Evolutionary conservation across 2,113 vertebrate genomes (phyloP).

Genomic region (Stigmatopora nigra): DNA sequence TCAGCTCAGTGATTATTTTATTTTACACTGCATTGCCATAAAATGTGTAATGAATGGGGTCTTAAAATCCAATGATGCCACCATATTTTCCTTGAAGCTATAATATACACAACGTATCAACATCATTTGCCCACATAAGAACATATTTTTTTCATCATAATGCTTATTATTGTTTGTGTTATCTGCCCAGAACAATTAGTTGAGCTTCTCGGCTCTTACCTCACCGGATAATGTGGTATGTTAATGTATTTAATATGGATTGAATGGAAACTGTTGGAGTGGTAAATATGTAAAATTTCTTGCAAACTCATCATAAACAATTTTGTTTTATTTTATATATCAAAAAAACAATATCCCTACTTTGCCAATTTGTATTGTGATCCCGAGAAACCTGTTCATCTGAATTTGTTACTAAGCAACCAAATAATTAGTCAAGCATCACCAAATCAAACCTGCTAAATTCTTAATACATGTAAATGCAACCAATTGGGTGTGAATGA

Average conservation of each 20-base stretch:
- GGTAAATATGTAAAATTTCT: too few species aligned
- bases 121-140: constrained; percentile 8
- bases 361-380: background rate
- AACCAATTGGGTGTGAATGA: background rate
- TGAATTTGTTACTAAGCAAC: background rate
- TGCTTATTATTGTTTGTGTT: constrained; percentile 23
- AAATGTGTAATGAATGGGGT: background rate
- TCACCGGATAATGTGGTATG: too few species aligned
- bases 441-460: background rate
- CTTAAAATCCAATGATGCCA: background rate
- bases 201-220: too few species aligned
- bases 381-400: background rate
- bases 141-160: constrained; percentile 18
- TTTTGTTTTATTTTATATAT: too few species aligned
- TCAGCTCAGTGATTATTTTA: background rate
- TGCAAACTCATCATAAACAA: too few species aligned
- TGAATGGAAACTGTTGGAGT: too few species aligned
- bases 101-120: constrained; percentile 3
- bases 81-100: background rate
- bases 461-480: background rate
- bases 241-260: too few species aligned
- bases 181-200: constrained; percentile 17
- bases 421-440: background rate
- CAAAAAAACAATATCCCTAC: background rate
- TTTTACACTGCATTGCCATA: background rate